A percentile compares a stretch with the other conserved stretches of the same genome.
Conservation (phyloP, 2,888 invertebrate genomes). For the Caenorhabditis sp. region DNA sequence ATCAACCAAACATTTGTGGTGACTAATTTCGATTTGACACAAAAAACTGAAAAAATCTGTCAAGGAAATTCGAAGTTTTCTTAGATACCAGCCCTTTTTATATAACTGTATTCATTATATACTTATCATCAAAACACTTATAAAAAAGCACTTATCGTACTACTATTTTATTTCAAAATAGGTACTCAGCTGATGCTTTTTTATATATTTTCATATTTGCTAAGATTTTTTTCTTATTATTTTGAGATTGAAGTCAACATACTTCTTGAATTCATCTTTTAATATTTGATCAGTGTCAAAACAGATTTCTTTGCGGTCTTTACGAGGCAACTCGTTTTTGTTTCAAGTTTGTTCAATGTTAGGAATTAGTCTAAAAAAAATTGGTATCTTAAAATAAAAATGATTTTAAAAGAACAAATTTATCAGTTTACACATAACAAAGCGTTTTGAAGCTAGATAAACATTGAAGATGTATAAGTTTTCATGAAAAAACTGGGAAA, state of each 20-base stretch:
- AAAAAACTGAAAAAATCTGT: neutral
- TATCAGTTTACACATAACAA: too few species aligned
- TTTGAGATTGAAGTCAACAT: neutral
- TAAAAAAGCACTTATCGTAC: neutral
- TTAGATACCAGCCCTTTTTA: neutral
- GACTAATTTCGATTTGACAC: neutral
- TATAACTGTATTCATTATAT: neutral
- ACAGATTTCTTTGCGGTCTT: neutral
- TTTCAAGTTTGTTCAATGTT: too few species aligned
- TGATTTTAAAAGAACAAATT: too few species aligned
- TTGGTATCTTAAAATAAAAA: too few species aligned
- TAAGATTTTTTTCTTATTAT: neutral
- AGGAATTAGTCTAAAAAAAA: too few species aligned
- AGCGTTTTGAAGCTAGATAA: too few species aligned
- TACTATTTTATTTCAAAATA: neutral
- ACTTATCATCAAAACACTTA: slow-evolving; percentile 1
- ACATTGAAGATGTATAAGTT: too few species aligned
- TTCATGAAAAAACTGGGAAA: too few species aligned
- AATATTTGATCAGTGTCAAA: neutral
- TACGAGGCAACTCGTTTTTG: too few species aligned
- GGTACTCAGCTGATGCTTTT: neutral
- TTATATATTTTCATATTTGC: neutral
- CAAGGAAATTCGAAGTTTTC: neutral
- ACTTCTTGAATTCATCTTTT: neutral
- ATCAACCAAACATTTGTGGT: neutral